Evolutionary conservation across 2,888 invertebrate species (phyloP).

Genomic region (Chirona hameri): DNA sequence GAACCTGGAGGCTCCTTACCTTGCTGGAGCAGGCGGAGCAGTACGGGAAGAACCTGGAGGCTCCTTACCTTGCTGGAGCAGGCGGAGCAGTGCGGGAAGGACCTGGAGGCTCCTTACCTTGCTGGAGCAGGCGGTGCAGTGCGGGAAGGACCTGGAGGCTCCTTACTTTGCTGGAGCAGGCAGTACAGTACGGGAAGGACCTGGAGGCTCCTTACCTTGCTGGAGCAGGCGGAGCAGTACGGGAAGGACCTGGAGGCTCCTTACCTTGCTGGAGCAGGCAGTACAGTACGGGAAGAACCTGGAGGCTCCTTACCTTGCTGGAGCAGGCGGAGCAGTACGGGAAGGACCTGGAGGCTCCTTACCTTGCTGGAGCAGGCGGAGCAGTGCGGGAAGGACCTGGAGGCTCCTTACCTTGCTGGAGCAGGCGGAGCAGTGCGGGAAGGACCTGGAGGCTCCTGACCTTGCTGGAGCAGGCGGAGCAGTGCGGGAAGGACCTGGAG

Average conservation of each 20-base stretch:
- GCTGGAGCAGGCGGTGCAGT: slow-evolving; percentile 87
- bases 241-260: slow-evolving; percentile 78
- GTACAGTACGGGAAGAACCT: slow-evolving; percentile 84
- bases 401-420: slow-evolving; percentile 62
- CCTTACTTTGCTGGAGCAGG: too few relatives aligned
- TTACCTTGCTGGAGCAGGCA: too few relatives aligned
- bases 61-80: too few relatives aligned
- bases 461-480: slow-evolving; percentile 95
- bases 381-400: slow-evolving; percentile 80
- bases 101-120: slow-evolving; percentile 62
- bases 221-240: slow-evolving; percentile 90
- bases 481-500: slow-evolving; percentile 78
- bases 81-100: slow-evolving; percentile 87
- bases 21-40: slow-evolving; percentile 85
- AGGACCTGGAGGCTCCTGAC: too few relatives aligned
- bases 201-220: slow-evolving; percentile 60
- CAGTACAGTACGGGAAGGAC: slow-evolving; percentile 86
- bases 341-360: slow-evolving; percentile 79
- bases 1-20: slow-evolving; percentile 64
- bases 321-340: slow-evolving; percentile 92
- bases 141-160: slow-evolving; percentile 76
- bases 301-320: slow-evolving; percentile 57
- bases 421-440: slow-evolving; percentile 89
- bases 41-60: slow-evolving; percentile 76
- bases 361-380: too few relatives aligned